Conservation (phyloP, 2,797 vertebrate genomes). For the Triplophysa yarkandensis region DNA sequence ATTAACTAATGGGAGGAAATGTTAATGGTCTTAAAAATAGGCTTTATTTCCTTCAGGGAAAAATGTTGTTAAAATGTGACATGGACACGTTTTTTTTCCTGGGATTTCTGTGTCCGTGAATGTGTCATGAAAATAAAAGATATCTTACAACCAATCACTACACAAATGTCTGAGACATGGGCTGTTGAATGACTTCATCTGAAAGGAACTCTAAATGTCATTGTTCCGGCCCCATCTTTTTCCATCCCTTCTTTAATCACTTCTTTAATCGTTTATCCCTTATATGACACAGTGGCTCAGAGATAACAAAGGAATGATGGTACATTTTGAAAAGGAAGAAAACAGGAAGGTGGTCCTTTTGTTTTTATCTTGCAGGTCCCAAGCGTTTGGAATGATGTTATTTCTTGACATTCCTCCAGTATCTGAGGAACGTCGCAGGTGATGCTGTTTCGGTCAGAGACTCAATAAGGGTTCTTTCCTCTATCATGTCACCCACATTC, state of each 20-base stretch:
- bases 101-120: not conserved
- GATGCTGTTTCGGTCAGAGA: slow-evolving; percentile 68
- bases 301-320: slow-evolving; percentile 45
- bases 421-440: slow-evolving; percentile 63
- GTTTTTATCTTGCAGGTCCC: slow-evolving; percentile 69
- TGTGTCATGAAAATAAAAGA: not conserved
- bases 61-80: not conserved
- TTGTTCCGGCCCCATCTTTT: slow-evolving; percentile 39
- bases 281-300: not conserved
- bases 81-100: not conserved
- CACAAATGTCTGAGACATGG: slow-evolving; percentile 11
- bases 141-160: not conserved
- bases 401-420: slow-evolving; percentile 72
- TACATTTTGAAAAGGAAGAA: slow-evolving; percentile 69
- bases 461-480: slow-evolving; percentile 68
- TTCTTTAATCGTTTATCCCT: slow-evolving; percentile 17
- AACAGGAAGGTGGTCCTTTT: slow-evolving; percentile 71
- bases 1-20: no score
- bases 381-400: slow-evolving; percentile 71
- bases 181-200: slow-evolving; percentile 28
- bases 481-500: slow-evolving; percentile 54
- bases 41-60: not conserved
- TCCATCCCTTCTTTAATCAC: slow-evolving; percentile 47
- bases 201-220: not conserved
- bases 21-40: not conserved